These are phyloP conservation scores for Bos javanicus DNA, from an alignment of 2,113 vertebrate species.

Conservation along the genomic window DNA sequence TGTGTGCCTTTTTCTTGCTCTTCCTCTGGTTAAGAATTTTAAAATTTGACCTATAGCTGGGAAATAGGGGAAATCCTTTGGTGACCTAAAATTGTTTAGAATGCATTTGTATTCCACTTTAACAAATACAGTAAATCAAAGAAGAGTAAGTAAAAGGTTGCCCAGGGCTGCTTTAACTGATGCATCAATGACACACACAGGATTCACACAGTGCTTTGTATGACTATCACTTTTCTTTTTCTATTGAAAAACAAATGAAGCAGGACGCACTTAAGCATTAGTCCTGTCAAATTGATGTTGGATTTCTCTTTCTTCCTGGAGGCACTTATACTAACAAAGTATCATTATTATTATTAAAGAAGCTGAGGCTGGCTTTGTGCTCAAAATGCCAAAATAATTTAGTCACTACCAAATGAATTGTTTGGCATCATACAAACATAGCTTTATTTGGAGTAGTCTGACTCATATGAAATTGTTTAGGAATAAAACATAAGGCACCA, in stretches of 20 bases:
- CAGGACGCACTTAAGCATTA: conserved; percentile 45
- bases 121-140: conserved; percentile 65
- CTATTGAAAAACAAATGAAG: conserved; percentile 57
- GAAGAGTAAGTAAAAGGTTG: conserved; percentile 43
- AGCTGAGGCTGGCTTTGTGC: background rate
- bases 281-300: conserved; percentile 20
- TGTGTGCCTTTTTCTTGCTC: background rate
- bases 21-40: conserved; percentile 24
- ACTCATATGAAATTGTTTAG: conserved; percentile 7
- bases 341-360: conserved; percentile 8
- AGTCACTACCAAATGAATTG: background rate
- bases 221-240: conserved; percentile 53
- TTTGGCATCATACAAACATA: background rate
- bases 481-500: conserved; percentile 30
- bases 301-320: conserved; percentile 13
- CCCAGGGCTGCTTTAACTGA: conserved; percentile 27
- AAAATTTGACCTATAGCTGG: background rate
- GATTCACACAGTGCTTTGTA: conserved; percentile 48
- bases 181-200: background rate
- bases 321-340: background rate
- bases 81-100: conserved; percentile 59
- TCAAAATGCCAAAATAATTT: conserved; percentile 52
- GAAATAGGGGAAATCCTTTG: background rate
- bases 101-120: conserved; percentile 39
- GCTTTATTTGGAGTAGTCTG: background rate